phyloP scores from a whole-genome alignment of 2,797 vertebrate genomes.

The Sebastes jordani region DNA sequence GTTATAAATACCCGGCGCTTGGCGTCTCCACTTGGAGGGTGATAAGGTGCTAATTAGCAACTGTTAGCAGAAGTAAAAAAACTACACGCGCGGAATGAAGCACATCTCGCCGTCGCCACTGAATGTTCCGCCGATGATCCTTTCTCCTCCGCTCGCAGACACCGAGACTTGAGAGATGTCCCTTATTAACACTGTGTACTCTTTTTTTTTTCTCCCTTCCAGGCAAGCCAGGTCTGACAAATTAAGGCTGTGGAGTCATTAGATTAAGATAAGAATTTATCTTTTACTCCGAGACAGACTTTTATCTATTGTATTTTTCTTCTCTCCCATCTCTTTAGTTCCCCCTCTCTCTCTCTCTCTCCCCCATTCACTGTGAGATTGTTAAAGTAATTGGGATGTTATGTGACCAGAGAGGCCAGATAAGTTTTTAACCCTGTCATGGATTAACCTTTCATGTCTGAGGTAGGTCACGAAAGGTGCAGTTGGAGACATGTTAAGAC shows the following conservation, averaged over 20 bases:
- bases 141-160: slow-evolving; percentile 83
- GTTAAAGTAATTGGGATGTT: slow-evolving; percentile 93
- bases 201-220: slow-evolving; percentile 20
- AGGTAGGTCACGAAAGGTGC: slow-evolving; percentile 71
- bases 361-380: slow-evolving; percentile 75
- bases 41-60: slow-evolving; percentile 87
- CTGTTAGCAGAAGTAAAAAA: slow-evolving; percentile 80
- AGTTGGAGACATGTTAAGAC: slow-evolving; percentile 71
- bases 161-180: slow-evolving; percentile 91
- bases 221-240: slow-evolving; percentile 92
- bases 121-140: slow-evolving; percentile 87
- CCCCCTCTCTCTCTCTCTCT: neutral
- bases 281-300: slow-evolving; percentile 92
- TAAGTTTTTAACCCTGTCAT: slow-evolving; percentile 82
- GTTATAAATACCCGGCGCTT: slow-evolving; percentile 81
- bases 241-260: slow-evolving; percentile 96
- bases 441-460: slow-evolving; percentile 72
- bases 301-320: slow-evolving; percentile 93
- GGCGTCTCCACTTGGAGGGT: slow-evolving; percentile 80
- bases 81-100: slow-evolving; percentile 82
- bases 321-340: slow-evolving; percentile 50
- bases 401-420: slow-evolving; percentile 78
- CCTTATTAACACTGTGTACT: slow-evolving; percentile 88
- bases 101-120: slow-evolving; percentile 85
- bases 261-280: slow-evolving; percentile 99